phyloP scores from a whole-genome alignment of 2,888 invertebrate species.

The Brachynemurus nebulosus region DNA sequence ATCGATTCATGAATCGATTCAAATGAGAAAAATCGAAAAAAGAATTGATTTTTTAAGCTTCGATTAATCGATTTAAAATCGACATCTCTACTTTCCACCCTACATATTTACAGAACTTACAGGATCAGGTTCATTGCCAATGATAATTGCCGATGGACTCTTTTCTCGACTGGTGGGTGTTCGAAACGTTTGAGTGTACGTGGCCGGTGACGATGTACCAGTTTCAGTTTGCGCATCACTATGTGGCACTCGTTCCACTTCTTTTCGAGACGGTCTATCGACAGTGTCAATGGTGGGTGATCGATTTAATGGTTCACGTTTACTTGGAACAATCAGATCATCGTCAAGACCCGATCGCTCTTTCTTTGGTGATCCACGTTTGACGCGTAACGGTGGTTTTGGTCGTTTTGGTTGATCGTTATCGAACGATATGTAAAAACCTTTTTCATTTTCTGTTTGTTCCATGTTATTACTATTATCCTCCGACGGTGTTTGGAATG shows the following conservation, averaged over 20 bases:
- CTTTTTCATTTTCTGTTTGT: constrained; percentile 47
- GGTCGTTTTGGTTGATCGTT: constrained; percentile 77
- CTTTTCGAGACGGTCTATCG: background rate
- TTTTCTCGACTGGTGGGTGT: constrained; percentile 29
- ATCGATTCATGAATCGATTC: no score
- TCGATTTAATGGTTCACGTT: background rate
- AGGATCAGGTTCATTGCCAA: constrained; percentile 56
- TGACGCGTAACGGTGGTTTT: constrained; percentile 71
- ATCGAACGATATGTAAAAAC: constrained; percentile 90
- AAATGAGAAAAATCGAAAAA: no score
- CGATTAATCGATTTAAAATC: no score
- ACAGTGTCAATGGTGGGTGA: no score
- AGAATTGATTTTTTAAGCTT: no score
- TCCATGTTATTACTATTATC: constrained; percentile 25
- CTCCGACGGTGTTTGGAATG: constrained; percentile 49
- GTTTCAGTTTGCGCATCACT: constrained; percentile 16
- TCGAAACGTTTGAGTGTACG: background rate
- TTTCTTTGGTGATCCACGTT: constrained; percentile 64
- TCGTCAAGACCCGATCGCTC: constrained; percentile 33
- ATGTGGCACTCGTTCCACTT: constrained; percentile 1
- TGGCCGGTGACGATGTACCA: constrained; percentile 25
- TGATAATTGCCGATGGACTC: constrained; percentile 38
- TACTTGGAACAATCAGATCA: background rate
- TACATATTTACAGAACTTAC: no score
- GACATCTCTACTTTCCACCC: no score